Evolutionary conservation across 2,888 invertebrate species (phyloP).

Genomic region (Meteorus cinctellus): DNA sequence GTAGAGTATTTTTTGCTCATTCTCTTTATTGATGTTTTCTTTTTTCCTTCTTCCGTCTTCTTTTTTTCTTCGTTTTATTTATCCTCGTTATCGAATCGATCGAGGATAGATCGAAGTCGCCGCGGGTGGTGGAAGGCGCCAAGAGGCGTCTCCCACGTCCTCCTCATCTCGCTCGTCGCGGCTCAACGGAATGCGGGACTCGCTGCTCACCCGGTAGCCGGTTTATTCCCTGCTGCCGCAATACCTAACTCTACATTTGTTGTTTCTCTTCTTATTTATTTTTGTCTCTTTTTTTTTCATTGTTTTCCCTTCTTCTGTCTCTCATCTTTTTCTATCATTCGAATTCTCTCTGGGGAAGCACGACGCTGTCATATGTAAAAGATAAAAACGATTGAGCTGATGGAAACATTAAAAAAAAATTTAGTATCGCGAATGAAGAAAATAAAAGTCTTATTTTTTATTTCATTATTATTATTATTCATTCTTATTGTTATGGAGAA

Average conservation of each 20-base stretch:
- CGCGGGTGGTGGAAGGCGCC: slow-evolving; percentile 45
- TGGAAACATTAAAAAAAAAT: neutral
- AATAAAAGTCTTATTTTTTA: neutral
- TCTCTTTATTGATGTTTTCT: slow-evolving; percentile 20
- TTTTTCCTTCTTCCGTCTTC: neutral
- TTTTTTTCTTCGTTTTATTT: slow-evolving; percentile 34
- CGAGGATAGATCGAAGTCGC: slow-evolving; percentile 40
- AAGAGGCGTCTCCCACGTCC: slow-evolving; percentile 43
- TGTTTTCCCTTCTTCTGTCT: slow-evolving; percentile 5
- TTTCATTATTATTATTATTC: neutral
- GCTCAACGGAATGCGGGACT: slow-evolving; percentile 33
- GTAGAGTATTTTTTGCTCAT: slow-evolving; percentile 40
- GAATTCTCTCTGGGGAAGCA: neutral
- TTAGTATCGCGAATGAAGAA: neutral
- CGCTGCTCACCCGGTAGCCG: slow-evolving; percentile 43
- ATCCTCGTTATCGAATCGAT: slow-evolving; percentile 43
- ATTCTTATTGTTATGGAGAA: neutral
- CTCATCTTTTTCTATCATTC: neutral
- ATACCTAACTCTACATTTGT: slow-evolving; percentile 40
- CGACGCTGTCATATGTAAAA: slow-evolving; percentile 13
- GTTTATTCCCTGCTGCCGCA: slow-evolving; percentile 51
- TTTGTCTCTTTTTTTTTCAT: slow-evolving; percentile 11
- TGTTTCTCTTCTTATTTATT: slow-evolving; percentile 35
- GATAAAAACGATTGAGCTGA: slow-evolving; percentile 12
- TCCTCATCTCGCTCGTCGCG: slow-evolving; percentile 20